Percentiles rank a stretch among this genome's conserved stretches.
Conservation (phyloP, 2,113 vertebrate genomes). For the Orcinus orca region DNA sequence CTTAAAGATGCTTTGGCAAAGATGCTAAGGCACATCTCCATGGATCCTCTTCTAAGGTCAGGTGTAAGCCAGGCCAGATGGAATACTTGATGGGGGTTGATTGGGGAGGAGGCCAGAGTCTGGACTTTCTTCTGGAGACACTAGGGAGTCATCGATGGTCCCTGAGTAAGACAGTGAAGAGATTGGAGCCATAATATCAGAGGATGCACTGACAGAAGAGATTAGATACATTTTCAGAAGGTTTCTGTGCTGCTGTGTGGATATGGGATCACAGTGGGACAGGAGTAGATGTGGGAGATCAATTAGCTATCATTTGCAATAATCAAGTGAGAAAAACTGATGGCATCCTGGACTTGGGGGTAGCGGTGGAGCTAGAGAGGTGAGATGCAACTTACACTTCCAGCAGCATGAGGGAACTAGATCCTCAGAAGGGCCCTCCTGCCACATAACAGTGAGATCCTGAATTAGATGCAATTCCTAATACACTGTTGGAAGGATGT, state of each 20-base stretch:
- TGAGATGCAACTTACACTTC: neutral
- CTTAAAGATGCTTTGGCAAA: neutral
- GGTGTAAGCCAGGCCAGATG: fast-evolving
- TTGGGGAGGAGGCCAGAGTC: neutral
- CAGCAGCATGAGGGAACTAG: neutral
- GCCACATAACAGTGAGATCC: neutral
- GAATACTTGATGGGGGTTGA: no score
- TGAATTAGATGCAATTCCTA: neutral
- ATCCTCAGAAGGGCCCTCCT: neutral
- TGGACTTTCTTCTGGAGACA: neutral
- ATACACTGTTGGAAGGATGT: neutral
- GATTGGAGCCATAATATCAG: neutral
- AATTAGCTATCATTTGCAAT: neutral
- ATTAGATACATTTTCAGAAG: neutral
- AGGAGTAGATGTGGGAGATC: neutral
- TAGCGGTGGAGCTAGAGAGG: neutral
- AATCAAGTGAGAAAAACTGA: neutral
- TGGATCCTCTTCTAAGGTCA: neutral
- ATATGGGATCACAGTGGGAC: neutral
- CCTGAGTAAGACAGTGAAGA: neutral
- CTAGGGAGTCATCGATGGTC: neutral
- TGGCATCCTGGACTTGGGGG: neutral
- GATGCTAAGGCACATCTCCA: neutral
- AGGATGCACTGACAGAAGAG: neutral
- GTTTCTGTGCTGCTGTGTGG: neutral